Conservation (phyloP, 1,140 invertebrate genomes). For the Aleiodes sp. region DNA sequence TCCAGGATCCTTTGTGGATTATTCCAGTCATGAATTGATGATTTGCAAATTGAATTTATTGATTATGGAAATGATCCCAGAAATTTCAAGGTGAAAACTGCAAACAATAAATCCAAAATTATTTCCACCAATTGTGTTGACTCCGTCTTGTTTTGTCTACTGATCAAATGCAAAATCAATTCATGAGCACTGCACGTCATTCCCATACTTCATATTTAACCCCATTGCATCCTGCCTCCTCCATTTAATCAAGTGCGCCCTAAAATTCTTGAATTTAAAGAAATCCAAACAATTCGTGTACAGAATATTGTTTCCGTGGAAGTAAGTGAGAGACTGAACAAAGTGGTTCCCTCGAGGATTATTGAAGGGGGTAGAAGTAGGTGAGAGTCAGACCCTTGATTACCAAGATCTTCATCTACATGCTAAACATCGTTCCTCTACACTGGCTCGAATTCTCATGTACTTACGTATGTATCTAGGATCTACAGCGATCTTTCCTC, state of each 20-base stretch:
- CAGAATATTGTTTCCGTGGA: constrained; percentile 37
- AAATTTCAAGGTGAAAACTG: too few relatives aligned
- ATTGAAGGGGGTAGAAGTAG: background rate
- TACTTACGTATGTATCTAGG: constrained; percentile 66
- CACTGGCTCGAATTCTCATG: constrained; percentile 61
- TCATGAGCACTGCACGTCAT: too few relatives aligned
- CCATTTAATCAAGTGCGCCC: constrained; percentile 15
- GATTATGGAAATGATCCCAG: too few relatives aligned
- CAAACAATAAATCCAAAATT: too few relatives aligned
- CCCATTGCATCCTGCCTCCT: background rate
- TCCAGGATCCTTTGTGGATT: too few relatives aligned
- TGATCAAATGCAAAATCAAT: too few relatives aligned
- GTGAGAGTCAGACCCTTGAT: constrained; percentile 56
- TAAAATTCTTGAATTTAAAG: constrained; percentile 33
- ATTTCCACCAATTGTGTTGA: too few relatives aligned
- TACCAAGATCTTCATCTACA: constrained; percentile 67
- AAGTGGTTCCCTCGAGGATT: constrained; percentile 59
- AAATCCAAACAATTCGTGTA: constrained; percentile 23
- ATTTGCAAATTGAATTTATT: too few relatives aligned
- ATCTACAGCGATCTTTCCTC: constrained; percentile 43
- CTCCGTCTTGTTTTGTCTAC: too few relatives aligned
- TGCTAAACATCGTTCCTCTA: constrained; percentile 63
- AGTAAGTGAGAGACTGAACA: constrained; percentile 63
- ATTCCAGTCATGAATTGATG: too few relatives aligned
- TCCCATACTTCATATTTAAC: too few relatives aligned